Percentiles rank a stretch among this genome's conserved stretches.
phyloP scores from a whole-genome alignment of 2,888 invertebrate genomes.

The Quadroppia sp. region DNA sequence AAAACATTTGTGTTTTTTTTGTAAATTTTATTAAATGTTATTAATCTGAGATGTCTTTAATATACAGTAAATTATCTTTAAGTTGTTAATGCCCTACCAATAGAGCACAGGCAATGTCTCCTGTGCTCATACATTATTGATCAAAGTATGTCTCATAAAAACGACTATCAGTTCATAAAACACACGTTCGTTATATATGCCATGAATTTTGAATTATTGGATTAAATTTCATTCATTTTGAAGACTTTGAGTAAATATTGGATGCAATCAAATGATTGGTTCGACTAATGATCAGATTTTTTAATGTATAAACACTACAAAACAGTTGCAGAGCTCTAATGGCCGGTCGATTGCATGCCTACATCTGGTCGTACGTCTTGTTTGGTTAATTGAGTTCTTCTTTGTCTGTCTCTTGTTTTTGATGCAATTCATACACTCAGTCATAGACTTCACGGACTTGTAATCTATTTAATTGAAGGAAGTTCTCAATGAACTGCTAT shows the following conservation, averaged over 20 bases:
- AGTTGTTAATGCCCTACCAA: conserved; percentile 22
- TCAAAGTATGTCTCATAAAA: conserved; percentile 17
- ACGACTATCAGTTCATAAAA: conserved; percentile 22
- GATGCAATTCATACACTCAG: background rate
- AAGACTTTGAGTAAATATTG: conserved; percentile 1
- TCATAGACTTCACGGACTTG: conserved; percentile 15
- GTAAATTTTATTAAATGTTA: too few relatives aligned
- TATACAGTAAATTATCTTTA: too few relatives aligned
- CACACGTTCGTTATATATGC: conserved; percentile 16
- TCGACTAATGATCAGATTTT: conserved; percentile 13
- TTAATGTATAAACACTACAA: background rate
- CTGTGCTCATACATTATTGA: conserved; percentile 22
- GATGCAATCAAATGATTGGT: background rate
- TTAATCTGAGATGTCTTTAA: too few relatives aligned
- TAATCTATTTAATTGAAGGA: conserved; percentile 36
- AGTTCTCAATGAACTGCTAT: conserved; percentile 14
- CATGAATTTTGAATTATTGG: conserved; percentile 15
- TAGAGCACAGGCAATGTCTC: background rate
- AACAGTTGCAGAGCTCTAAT: background rate
- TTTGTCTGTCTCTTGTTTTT: conserved; percentile 12
- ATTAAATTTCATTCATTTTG: background rate
- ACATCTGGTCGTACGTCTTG: conserved; percentile 29
- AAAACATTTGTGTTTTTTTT: too few relatives aligned
- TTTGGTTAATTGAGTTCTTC: conserved; percentile 30
- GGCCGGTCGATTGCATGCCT: conserved; percentile 5